Conservation (phyloP, 2,888 invertebrate species). For the Xestoiulus laeticollis region DNA sequence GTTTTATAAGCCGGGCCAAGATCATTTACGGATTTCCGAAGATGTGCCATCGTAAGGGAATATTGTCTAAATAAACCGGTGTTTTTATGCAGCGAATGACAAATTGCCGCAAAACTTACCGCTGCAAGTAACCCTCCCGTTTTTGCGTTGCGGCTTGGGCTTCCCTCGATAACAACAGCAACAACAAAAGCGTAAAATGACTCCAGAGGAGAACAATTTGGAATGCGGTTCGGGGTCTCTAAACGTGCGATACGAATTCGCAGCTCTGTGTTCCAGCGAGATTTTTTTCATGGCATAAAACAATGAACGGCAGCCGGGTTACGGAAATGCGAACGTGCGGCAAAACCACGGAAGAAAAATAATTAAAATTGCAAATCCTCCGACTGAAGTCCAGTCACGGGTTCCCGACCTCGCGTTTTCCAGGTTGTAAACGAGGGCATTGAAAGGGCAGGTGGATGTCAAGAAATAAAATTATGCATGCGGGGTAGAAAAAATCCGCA, state of each 20-base stretch:
- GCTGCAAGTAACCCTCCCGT: neutral
- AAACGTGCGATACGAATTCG: neutral
- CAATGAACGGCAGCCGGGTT: neutral
- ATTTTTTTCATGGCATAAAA: neutral
- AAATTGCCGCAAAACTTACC: neutral
- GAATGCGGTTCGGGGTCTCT: neutral
- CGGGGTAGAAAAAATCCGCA: neutral
- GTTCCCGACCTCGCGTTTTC: neutral
- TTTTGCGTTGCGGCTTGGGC: neutral
- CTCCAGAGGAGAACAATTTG: neutral
- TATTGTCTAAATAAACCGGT: too few species aligned
- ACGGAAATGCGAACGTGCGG: neutral
- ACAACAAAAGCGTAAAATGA: neutral
- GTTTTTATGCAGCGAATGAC: neutral
- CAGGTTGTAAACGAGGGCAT: neutral
- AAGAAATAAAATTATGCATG: neutral
- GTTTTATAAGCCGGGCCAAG: too few species aligned
- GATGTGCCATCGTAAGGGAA: too few species aligned
- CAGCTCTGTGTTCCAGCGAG: neutral
- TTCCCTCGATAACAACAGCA: neutral
- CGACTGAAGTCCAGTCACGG: neutral
- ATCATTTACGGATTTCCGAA: too few species aligned
- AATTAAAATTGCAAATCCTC: neutral
- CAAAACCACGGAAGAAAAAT: neutral
- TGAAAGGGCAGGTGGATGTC: neutral